These are phyloP conservation scores for Lasioglossum pauxillum DNA, from an alignment of 2,888 invertebrate species.

Conservation along the genomic window DNA sequence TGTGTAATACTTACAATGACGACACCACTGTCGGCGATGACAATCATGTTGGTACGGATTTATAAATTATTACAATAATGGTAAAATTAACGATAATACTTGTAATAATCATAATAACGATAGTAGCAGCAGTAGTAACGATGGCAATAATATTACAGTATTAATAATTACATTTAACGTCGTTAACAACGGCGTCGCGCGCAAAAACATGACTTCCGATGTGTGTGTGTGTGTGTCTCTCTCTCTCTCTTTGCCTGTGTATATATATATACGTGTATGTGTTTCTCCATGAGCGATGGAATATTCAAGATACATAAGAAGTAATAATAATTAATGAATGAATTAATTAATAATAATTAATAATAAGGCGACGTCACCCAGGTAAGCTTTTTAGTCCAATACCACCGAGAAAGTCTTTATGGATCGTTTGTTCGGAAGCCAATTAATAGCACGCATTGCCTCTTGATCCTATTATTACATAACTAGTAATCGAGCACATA, in stretches of 20 bases:
- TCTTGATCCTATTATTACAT: slow-evolving; percentile 69
- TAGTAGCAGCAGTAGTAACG: slow-evolving; percentile 74
- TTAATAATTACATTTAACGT: slow-evolving; percentile 73
- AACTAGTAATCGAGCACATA: slow-evolving; percentile 71
- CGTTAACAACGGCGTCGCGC: slow-evolving; percentile 73
- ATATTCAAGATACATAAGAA: slow-evolving; percentile 62
- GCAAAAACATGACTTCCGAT: slow-evolving; percentile 69
- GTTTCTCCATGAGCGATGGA: slow-evolving; percentile 61
- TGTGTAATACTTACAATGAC: slow-evolving; percentile 69
- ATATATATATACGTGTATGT: slow-evolving; percentile 14
- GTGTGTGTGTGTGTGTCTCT: slow-evolving; percentile 7
- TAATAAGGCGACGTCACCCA: slow-evolving; percentile 68
- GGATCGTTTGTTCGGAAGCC: slow-evolving; percentile 65
- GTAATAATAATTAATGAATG: slow-evolving; percentile 39
- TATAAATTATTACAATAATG: slow-evolving; percentile 77
- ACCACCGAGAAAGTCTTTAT: slow-evolving; percentile 47
- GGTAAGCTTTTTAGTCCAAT: slow-evolving; percentile 58
- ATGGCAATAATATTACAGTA: slow-evolving; percentile 74
- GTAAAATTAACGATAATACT: slow-evolving; percentile 78
- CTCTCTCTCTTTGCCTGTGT: neutral
- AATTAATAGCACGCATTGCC: slow-evolving; percentile 69
- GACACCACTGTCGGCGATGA: slow-evolving; percentile 55
- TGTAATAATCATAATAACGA: slow-evolving; percentile 76
- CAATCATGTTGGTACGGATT: slow-evolving; percentile 68
- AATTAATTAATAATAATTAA: slow-evolving; percentile 32